Base-by-base conservation (phyloP, 2,888 invertebrate genomes). In the Drosophila yooni region DNA sequence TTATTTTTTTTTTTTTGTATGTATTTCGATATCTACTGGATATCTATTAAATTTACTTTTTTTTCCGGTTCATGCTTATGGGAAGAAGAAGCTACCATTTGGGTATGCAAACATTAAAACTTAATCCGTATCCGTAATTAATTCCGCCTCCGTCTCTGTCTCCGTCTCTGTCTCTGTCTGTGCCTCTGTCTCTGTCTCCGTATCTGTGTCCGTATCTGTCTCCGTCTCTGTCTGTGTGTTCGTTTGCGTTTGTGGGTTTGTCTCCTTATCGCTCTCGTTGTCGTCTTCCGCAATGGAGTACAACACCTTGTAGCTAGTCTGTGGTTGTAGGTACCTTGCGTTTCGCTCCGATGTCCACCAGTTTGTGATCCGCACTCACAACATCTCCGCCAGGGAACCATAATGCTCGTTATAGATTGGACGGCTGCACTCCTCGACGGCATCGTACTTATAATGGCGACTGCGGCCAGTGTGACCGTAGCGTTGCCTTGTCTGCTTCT, bases 401-500 rank as follows among this genome's bases (percentile, higher is more conserved):
- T 85, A 89, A 67, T 91, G 88, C 83, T 92, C 87, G 79, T 90
- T 87, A 62, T 88, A 91, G 79, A 92, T 91, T 81, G 92, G 92
- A 75, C 91, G 92, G 79, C 91, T 89, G 62, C 90, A 92, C 76
- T 92, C 92, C 69, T 92, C 92, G 74, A 91, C 79, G 61, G 87
- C 86, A 73, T 92, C 89, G 61, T 89, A 86, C 63, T 90, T 89
- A 71, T 91, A 88, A 56, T 89, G 84, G 52, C 85, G 91, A 38
- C 80, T 73, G 63, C 72, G 79, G 43, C 76, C 76, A 67, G 79
- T 67, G 70, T 76, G 81, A 53, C 65, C 80, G 40, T 68, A 83
- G 38, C 74, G 70, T 33, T 80, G 66, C 29, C n/a, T 36, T 8
- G 46, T 15, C 15, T 29, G 80, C 51, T 62, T 74, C 10, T 64